Evolutionary conservation across 1,140 invertebrate species (phyloP), one percentile per base, ranked within the genome.

Genomic region (Tribolium madens): DNA sequence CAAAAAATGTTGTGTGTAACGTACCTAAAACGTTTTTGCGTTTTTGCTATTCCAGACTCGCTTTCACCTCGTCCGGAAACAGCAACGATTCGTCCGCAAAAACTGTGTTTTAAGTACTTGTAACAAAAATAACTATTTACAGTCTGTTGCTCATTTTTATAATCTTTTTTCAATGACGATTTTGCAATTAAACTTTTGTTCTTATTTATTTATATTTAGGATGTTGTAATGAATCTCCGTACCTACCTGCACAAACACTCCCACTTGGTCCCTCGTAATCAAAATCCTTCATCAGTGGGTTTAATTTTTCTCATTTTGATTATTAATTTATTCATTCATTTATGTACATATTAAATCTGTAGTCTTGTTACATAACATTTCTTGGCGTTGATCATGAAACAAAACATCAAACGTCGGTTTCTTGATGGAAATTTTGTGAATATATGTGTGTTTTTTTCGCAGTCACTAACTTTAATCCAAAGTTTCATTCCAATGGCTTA

Each of bases 401-500:
- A 14, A 50, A 50, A 50, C 12, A 50, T 15, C 13, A 50, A 14
- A 50, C 6, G 52, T 18, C 52, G 52, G 21, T 4, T 1, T 4
- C 3, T 26, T 57, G 52, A 57, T 57, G 57, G 26, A 64, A 64
- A 14, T 33, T 64, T 42, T 64, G 10, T 13, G 17, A 64, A 33
- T 64, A 64, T 64, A 13, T 18, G n/a, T 64, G 5, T 2, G 1
- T 64, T 64, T 64, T 64, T 64, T 64, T n/a, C 17, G 15, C 3
- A 7, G 2, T 9, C 1, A 7, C 21, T 18, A 60, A 17, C 26
- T 64, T 2, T 33, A 33, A 64, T 64, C 57, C 57, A 64, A 64
- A 64, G 57, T 64, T 64, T 60, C 53, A 31, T 60, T 31, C 6
- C 10, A 7, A 18, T 26, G 46, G 12, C 6, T 47, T 50, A 64